These are phyloP conservation scores for Asbolus verrucosus DNA, from an alignment of 1,140 invertebrate genomes.

Conservation along the genomic window DNA sequence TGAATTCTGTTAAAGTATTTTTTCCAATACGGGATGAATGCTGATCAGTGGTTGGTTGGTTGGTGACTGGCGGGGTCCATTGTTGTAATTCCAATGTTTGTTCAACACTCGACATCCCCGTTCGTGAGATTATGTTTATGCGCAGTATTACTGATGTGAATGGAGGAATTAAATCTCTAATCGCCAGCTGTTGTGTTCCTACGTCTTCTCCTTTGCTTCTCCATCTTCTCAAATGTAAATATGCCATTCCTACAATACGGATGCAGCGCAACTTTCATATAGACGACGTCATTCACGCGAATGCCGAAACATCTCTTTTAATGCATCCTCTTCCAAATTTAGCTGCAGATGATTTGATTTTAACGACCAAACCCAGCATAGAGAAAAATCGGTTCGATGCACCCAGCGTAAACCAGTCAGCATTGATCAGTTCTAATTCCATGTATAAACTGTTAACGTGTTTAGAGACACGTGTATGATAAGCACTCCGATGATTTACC, in stretches of 20 bases:
- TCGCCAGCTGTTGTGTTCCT: slow-evolving; percentile 50
- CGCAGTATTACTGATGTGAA: slow-evolving; percentile 51
- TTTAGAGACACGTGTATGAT: slow-evolving; percentile 21
- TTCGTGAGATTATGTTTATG: slow-evolving; percentile 55
- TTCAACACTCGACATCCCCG: slow-evolving; percentile 51
- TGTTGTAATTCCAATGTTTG: slow-evolving; percentile 52
- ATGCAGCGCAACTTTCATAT: slow-evolving; percentile 28
- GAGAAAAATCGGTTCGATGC: slow-evolving; percentile 18
- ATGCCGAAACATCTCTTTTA: slow-evolving; percentile 18
- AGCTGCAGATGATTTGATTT: slow-evolving; percentile 31
- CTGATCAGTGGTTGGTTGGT: slow-evolving; percentile 9
- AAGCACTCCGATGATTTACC: slow-evolving; percentile 25
- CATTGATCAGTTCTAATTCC: slow-evolving; percentile 9
- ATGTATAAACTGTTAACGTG: neutral
- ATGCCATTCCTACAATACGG: neutral
- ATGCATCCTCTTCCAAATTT: slow-evolving; percentile 20
- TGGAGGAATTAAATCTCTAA: slow-evolving; percentile 55
- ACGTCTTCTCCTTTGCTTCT: slow-evolving; percentile 36
- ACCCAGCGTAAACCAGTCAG: neutral
- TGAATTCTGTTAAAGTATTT: neutral
- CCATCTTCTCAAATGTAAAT: slow-evolving; percentile 45
- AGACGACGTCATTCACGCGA: slow-evolving; percentile 35
- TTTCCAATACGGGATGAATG: slow-evolving; percentile 7
- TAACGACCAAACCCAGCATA: slow-evolving; percentile 30
- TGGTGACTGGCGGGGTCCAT: slow-evolving; percentile 38